Percentiles rank a stretch among this genome's conserved stretches.
Evolutionary conservation across 1,140 invertebrate genomes (phyloP).

Genomic region (Pogonomyrmex barbatus): DNA sequence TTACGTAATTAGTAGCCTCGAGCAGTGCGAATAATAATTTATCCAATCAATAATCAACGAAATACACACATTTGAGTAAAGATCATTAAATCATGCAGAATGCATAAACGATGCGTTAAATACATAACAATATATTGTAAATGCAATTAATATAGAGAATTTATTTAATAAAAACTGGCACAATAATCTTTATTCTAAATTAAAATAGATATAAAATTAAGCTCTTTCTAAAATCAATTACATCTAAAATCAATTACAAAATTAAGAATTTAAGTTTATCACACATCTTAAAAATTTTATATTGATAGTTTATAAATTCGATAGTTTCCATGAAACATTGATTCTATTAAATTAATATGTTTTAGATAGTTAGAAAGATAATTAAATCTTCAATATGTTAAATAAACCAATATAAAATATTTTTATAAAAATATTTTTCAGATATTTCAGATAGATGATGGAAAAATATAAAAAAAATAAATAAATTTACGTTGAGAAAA

Average conservation of each 20-base stretch:
- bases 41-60: constrained; percentile 7
- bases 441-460: constrained; percentile 4
- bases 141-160: not conserved
- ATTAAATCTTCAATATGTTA: not conserved
- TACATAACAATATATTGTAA: not conserved
- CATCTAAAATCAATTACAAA: too few species aligned
- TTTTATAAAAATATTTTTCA: too few species aligned
- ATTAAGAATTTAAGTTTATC: too few species aligned
- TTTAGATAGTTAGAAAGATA: not conserved
- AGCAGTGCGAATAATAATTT: constrained; percentile 23
- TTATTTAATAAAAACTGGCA: not conserved
- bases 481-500: not conserved
- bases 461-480: not conserved
- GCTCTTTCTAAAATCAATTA: not conserved
- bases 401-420: too few species aligned
- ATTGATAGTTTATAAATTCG: too few species aligned
- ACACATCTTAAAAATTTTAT: too few species aligned
- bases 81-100: not conserved
- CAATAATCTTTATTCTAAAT: not conserved
- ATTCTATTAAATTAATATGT: not conserved
- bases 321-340: not conserved
- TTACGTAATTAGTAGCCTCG: constrained; percentile 31
- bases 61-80: not conserved
- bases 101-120: not conserved
- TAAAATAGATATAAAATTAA: not conserved